A percentile compares a stretch with the other conserved stretches of the same genome.
phyloP scores from a whole-genome alignment of 2,888 invertebrate species.

The Tenthredo distinguenda region DNA sequence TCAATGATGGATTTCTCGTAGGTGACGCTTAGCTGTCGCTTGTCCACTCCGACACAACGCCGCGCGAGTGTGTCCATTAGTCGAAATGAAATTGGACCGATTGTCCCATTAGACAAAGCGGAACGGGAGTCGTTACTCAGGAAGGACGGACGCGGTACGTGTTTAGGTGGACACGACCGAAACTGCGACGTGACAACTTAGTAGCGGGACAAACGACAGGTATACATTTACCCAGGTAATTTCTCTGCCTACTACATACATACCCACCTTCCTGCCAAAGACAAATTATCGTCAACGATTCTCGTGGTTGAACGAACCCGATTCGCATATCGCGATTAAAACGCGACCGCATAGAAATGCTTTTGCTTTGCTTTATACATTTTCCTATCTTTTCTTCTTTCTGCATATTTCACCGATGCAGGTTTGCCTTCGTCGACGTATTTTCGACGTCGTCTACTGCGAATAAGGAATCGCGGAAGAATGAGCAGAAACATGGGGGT shows the following conservation, averaged over 20 bases:
- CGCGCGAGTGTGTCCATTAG: slow-evolving; percentile 27
- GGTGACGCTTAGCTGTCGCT: slow-evolving; percentile 7
- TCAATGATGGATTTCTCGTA: not conserved
- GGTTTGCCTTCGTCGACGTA: not conserved
- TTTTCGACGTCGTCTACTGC: not conserved
- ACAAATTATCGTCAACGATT: not conserved
- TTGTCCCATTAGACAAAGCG: slow-evolving; percentile 50
- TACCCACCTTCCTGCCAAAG: not conserved
- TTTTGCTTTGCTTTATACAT: not conserved
- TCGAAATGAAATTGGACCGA: slow-evolving; percentile 45
- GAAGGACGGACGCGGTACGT: slow-evolving; percentile 7
- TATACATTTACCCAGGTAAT: not conserved
- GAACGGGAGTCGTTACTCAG: slow-evolving; percentile 29
- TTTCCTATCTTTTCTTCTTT: not conserved
- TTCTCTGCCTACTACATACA: not conserved
- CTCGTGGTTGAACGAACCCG: not conserved
- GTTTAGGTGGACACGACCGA: slow-evolving; percentile 16
- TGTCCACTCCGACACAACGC: not conserved
- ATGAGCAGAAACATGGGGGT: not conserved
- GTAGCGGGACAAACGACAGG: not conserved
- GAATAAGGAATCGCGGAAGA: not conserved
- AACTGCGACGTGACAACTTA: slow-evolving; percentile 7
- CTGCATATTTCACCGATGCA: not conserved
- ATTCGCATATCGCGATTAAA: not conserved
- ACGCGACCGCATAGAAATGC: not conserved